A percentile compares a stretch with the other conserved stretches of the same genome.
Conservation (phyloP, 2,888 invertebrate species). For the Scaptomyza tumidula region DNA sequence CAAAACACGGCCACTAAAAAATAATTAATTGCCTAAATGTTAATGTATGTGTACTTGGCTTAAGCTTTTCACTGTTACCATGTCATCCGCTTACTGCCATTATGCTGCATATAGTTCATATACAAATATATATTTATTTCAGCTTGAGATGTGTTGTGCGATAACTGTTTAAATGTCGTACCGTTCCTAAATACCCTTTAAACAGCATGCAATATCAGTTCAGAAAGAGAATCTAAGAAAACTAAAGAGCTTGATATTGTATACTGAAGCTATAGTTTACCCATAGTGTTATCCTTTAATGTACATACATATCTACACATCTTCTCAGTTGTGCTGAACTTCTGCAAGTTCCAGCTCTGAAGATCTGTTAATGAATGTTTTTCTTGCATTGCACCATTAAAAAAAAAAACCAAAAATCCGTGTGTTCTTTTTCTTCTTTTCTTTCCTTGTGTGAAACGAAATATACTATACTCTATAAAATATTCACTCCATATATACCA, state of each 20-base stretch:
- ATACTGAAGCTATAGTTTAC: conserved; percentile 6
- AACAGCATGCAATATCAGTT: conserved; percentile 15
- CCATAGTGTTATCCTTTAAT: conserved; percentile 12
- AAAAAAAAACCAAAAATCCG: conserved; percentile 43
- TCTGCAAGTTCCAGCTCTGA: conserved; percentile 19
- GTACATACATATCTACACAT: not conserved
- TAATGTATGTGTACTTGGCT: conserved; percentile 32
- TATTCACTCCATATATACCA: conserved; percentile 20
- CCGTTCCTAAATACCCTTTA: not conserved
- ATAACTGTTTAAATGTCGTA: conserved; percentile 39
- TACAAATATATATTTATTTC: not conserved
- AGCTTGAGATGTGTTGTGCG: conserved; percentile 14
- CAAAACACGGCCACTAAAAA: not conserved
- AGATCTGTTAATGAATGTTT: conserved; percentile 21
- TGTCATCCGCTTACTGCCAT: conserved; percentile 35
- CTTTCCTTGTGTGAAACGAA: conserved; percentile 65
- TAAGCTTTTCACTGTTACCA: conserved; percentile 40
- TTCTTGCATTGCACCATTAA: conserved; percentile 59
- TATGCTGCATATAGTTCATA: conserved; percentile 16
- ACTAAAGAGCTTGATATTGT: not conserved
- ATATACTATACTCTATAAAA: conserved; percentile 17
- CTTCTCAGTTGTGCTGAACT: conserved; percentile 21
- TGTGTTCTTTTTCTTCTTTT: conserved; percentile 72
- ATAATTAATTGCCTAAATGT: conserved; percentile 37
- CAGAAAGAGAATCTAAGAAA: too few relatives aligned